Evolutionary conservation across 2,113 vertebrate genomes (phyloP).

Genomic region (Laterallus jamaicensis): DNA sequence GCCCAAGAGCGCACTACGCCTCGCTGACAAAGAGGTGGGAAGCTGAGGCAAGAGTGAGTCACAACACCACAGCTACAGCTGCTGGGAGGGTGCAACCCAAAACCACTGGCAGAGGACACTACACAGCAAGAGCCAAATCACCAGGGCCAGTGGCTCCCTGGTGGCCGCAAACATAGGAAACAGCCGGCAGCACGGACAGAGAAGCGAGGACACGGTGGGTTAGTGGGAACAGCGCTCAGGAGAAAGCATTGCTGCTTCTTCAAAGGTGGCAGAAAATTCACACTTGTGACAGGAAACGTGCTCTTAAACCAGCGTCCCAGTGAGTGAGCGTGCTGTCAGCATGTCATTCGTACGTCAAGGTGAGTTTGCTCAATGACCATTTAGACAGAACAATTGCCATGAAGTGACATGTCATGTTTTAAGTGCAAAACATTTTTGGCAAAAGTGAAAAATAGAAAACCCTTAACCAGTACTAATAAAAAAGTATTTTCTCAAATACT

Average conservation of each 20-base stretch:
- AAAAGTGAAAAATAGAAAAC: constrained; percentile 91
- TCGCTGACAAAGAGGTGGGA: accelerated
- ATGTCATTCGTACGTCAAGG: neutral
- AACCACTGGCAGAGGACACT: neutral
- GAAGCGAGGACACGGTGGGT: neutral
- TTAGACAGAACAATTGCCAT: neutral
- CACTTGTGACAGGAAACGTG: neutral
- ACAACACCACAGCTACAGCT: neutral
- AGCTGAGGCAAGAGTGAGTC: neutral
- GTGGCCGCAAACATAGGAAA: neutral
- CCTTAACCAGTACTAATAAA: constrained; percentile 78
- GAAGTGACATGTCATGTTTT: constrained; percentile 53
- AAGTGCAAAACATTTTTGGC: constrained; percentile 85
- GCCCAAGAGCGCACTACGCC: accelerated
- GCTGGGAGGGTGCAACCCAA: neutral
- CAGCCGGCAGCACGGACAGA: neutral
- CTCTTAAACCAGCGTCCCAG: neutral
- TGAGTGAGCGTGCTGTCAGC: neutral
- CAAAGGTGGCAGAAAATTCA: neutral
- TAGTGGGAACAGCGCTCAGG: neutral
- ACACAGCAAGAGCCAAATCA: neutral
- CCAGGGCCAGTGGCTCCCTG: neutral
- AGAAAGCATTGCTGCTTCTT: constrained; percentile 49
- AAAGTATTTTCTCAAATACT: constrained; percentile 67
- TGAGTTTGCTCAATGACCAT: neutral